Base-by-base conservation (phyloP, 2,888 invertebrate species). In the Stomorhina lunata region DNA sequence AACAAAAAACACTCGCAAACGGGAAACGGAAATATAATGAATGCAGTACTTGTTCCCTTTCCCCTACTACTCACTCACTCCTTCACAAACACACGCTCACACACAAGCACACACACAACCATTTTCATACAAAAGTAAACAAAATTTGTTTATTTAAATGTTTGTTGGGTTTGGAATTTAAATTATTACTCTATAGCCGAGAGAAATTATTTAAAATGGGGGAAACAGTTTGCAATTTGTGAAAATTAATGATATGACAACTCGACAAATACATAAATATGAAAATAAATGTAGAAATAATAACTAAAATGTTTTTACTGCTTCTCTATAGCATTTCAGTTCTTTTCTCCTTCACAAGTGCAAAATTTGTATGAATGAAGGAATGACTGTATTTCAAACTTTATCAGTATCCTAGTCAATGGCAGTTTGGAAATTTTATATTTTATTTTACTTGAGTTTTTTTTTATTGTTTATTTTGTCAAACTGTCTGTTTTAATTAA, bases 221-320 rank as follows among this genome's bases (percentile, higher is more conserved):
- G 61, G 22, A 68, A 78, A 78, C 27, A 22, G 25, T 78, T 82
- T 65, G 69, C 78, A 75, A 71, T 78, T 75, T 79, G 57, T 79
- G 57, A 75, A 79, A 76, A 79, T 66, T 78, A 82, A 79, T 78
- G 68, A 82, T 53, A 82, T 65, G 69, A 75, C 75, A 82, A 82
- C 27, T 61, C 71, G 75, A 71, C 79, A 82, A 79, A 71, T 76
- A n/a, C n/a, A n/a, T n/a, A 75, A 79, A 72, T 66, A 66, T 32
- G 40, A 57, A 69, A 72, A 72, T 40, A 63, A 63, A 48, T 71
- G 63, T 55, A 57, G 27, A 63, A 71, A 55, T 61, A 55, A 50
- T 34, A 63, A 63, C 29, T n/a, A n/a, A 53, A 71, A 27, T 43
- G 32, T 53, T 63, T 32, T 1, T 25, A 4, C 25, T 34, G 10